Base-by-base conservation (phyloP, 2,797 vertebrate genomes). In the Pristis pectinata region DNA sequence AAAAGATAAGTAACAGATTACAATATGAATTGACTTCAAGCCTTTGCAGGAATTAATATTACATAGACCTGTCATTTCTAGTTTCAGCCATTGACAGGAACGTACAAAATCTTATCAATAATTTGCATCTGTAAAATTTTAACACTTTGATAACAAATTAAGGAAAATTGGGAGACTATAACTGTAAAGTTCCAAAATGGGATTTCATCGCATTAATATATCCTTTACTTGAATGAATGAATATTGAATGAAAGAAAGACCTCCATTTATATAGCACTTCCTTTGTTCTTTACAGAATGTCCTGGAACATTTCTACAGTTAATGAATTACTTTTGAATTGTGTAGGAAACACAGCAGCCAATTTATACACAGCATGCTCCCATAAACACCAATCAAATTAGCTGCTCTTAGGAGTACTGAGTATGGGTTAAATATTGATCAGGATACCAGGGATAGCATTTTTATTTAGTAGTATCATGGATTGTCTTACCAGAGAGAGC, bases 1-100 rank as follows among this genome's bases (percentile, higher is more conserved):
- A 94, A 76, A 70, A 94, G 92, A 94, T 76, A 94, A 76, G 92
- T 56, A 94, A 56, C 92, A n/a, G 70, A 74, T 70, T 94, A 76
- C 49, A 76, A 94, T 19, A 30, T 74, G 70, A 74, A 94, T 74
- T 74, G 92, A 56, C 30, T 76, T 56, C 70, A 94, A 94, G 70
- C 70, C 44, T 76, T 70, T 74, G 70, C 92, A 49, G 24, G 44
- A 94, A 76, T 94, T 76, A 94, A 94, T 94, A 94, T 94, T 94
- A 53, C 92, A 94, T 56, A 34, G 92, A 76, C 70, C 70, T 94
- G 70, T 7, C 70, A 94, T 34, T 94, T 94, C 70, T 76, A 76
- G 67, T 94, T 94, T 53, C 34, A 44, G 30, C 44, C 49, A 27
- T 94, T 74, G 92, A 76, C 44, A 94, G 17, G 41, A 76, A 56